Evolutionary conservation across 2,113 vertebrate species (phyloP), one percentile per base, ranked within the genome.

Genomic region (Paramisgurnus dabryanus): DNA sequence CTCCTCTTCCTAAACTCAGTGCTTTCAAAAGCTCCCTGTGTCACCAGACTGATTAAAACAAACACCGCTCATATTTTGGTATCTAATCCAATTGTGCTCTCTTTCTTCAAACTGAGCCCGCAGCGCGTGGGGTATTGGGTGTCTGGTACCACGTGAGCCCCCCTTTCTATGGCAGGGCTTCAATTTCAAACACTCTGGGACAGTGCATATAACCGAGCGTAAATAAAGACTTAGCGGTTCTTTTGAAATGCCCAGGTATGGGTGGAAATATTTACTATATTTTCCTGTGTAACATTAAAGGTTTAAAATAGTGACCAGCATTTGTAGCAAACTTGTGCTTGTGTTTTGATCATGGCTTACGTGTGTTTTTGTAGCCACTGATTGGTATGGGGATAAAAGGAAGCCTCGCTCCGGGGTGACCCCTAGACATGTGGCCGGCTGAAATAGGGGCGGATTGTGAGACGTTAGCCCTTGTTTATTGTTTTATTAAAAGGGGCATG

Each of bases 21-120:
- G 85, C 91, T 93, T 92, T 92, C 89, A 93, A 94, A 90, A 93
- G 93, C 92, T 93, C 91, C 89, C 91, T 90, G 82, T 94, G 94
- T 95, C 94, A 94, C 91, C 89, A 91, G 91, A 87, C 91, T 96
- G 94, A 96, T 95, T 95, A 96, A 96, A 95, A 94, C 92, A 95
- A 96, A 96, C 95, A 96, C 87, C 83, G 92, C 89, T 89, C 88
- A 75, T 95, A 94, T 95, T 96, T 95, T 95, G 92, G 89, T 95
- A 95, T 93, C 93, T 95, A 96, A 96, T 96, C 93, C 93, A 93
- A 95, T 96, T 94, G 91, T 91, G 91, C 66, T 83, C 91, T 90
- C 91, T 92, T 91, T 92, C 88, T 91, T 88, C 92, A 91, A 90
- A 88, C 85, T 76, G 84, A 88, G 87, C 91, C 91, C 82, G 90